A percentile compares a stretch with the other conserved stretches of the same genome.
phyloP scores from a whole-genome alignment of 2,888 invertebrate genomes.

The Lochmaea crataegi region DNA sequence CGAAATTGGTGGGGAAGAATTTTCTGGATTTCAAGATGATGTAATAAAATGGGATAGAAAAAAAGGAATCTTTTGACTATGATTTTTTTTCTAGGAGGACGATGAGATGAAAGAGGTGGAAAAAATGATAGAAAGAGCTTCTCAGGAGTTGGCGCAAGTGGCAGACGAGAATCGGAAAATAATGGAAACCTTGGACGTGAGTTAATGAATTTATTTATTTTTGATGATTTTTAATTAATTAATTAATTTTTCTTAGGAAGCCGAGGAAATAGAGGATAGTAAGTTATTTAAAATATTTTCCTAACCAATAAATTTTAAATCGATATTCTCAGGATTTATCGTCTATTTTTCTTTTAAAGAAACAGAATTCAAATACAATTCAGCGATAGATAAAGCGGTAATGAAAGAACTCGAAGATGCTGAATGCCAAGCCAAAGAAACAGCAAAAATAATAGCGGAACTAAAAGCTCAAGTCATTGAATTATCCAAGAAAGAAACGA shows the following conservation, averaged over 20 bases:
- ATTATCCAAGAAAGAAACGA: conserved; percentile 68
- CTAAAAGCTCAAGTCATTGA: conserved; percentile 62
- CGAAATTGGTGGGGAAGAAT: conserved; percentile 14
- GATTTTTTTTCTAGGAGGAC: conserved; percentile 34
- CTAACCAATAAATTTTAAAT: not conserved
- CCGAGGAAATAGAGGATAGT: conserved; percentile 13
- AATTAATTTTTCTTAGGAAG: conserved; percentile 12
- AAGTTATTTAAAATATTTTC: no score
- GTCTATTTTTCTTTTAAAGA: conserved; percentile 29
- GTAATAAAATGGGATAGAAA: not conserved
- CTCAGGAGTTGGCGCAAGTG: conserved; percentile 56
- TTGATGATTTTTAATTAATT: not conserved
- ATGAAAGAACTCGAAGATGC: conserved; percentile 66
- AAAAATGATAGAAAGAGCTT: conserved; percentile 57
- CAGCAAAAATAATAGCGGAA: conserved; percentile 64
- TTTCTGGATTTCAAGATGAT: conserved; percentile 15
- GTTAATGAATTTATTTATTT: not conserved
- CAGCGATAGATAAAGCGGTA: conserved; percentile 57
- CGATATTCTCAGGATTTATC: not conserved
- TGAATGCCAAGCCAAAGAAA: conserved; percentile 65
- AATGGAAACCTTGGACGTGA: conserved; percentile 47
- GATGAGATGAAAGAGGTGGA: conserved; percentile 60
- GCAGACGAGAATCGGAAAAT: conserved; percentile 56
- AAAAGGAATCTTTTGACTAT: not conserved
- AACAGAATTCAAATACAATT: conserved; percentile 51